Percentiles rank a stretch among this genome's conserved stretches.
Evolutionary conservation across 2,888 invertebrate species (phyloP).

Genomic region (Idaea straminata): DNA sequence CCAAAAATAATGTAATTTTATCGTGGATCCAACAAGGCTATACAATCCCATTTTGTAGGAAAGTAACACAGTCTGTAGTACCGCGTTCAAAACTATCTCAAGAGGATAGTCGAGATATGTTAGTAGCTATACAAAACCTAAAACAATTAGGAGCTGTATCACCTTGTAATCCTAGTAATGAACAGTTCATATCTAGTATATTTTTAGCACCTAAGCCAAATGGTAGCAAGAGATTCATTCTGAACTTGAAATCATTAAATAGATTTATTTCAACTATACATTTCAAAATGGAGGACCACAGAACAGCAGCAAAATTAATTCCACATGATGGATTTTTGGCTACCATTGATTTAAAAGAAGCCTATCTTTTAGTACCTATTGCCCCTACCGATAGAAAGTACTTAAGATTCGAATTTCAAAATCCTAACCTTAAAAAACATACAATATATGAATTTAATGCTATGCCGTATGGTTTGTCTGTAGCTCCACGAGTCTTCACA

Average conservation of each 20-base stretch:
- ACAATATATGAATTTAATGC: slow-evolving; percentile 21
- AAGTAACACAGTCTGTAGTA: slow-evolving; percentile 7
- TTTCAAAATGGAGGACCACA: slow-evolving; percentile 32
- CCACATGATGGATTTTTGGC: slow-evolving; percentile 20
- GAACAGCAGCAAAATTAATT: slow-evolving; percentile 24
- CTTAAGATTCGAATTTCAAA: slow-evolving; percentile 23
- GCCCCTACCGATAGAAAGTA: slow-evolving; percentile 16
- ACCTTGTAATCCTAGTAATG: slow-evolving; percentile 8
- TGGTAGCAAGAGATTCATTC: slow-evolving; percentile 8
- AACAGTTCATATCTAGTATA: slow-evolving; percentile 22
- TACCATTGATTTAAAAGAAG: slow-evolving; percentile 27
- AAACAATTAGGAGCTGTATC: slow-evolving; percentile 24
- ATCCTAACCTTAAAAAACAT: not conserved
- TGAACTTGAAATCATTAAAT: slow-evolving; percentile 28
- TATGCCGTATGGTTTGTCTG: slow-evolving; percentile 21
- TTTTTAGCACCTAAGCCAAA: slow-evolving; percentile 14
- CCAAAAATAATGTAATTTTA: slow-evolving; percentile 16
- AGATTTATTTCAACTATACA: slow-evolving; percentile 21
- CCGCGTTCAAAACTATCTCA: not conserved
- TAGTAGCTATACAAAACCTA: slow-evolving; percentile 21
- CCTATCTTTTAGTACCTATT: slow-evolving; percentile 27
- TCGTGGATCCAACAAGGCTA: slow-evolving; percentile 20
- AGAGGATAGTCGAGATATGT: slow-evolving; percentile 17
- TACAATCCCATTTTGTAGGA: slow-evolving; percentile 7
- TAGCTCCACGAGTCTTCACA: slow-evolving; percentile 23